Evolutionary conservation across 1,140 invertebrate species (phyloP), one percentile per base, ranked within the genome.

Genomic region (Popillia japonica): DNA sequence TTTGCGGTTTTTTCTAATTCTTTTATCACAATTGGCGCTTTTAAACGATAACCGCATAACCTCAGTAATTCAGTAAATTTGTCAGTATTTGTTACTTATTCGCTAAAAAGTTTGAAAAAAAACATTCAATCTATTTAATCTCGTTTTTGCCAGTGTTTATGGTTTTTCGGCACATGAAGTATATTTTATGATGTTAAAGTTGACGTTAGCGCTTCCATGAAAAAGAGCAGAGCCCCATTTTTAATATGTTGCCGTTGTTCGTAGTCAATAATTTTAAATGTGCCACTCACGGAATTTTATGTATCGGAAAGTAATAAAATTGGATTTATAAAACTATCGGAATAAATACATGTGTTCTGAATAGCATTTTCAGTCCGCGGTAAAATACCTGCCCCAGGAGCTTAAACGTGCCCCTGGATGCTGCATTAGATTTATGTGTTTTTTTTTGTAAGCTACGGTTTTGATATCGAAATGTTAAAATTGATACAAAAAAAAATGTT

Each of bases 241-340:
- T 68, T 68, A 68, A 68, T 68, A 34, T 68, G 10, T 68, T 68
- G 22, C 22, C 27, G 27, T 68, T 27, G 27, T 34, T 68, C 17
- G n/a, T 68, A 20, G 61, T 68, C 20, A 68, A 68, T 68, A 68
- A 68, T 68, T 68, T 68, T 34, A 68, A 68, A 68, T 34, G 27
- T 68, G 61, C 61, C 61, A 68, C 61, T 34, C 61, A 68, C 4
- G 27, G 22, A 68, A 68, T 68, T 68, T 68, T 68, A 68, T 68
- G 61, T 68, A 68, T 68, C 61, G 61, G 61, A 68, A 68, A 68
- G 61, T 68, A 68, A 68, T 68, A 68, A 68, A 68, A 68, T 14
- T 14, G 61, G 61, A 68, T 68, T 68, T 68, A 68, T 68, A 68
- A 68, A 68, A 68, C 61, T 68, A 68, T 68, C 61, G 61, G 61